Evolutionary conservation across 2,113 vertebrate species (phyloP).

Genomic region (Mugil cephalus): DNA sequence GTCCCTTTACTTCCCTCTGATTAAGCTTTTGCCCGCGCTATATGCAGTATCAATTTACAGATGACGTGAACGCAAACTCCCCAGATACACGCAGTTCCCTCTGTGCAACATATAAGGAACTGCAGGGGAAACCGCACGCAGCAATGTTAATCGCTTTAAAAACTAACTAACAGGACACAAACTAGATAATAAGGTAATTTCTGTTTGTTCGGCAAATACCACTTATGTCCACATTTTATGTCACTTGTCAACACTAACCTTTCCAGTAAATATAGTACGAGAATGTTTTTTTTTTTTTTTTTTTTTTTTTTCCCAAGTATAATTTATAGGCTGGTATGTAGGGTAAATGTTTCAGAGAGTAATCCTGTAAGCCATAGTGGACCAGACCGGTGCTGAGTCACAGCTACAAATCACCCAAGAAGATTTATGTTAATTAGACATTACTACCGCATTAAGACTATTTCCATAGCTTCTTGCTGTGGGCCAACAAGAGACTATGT

Average conservation of each 20-base stretch:
- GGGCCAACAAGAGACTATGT: not conserved
- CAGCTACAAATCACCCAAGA: constrained; percentile 30
- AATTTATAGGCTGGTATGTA: constrained; percentile 58
- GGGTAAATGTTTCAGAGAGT: constrained; percentile 46
- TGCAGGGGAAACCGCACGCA: not conserved
- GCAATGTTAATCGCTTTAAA: not conserved
- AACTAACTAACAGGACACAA: constrained; percentile 12
- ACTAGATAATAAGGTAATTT: constrained; percentile 16
- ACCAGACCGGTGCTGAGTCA: constrained; percentile 33
- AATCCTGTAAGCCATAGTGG: constrained; percentile 56
- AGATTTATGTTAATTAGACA: constrained; percentile 43
- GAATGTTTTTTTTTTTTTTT: not conserved
- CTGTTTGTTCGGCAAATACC: constrained; percentile 1
- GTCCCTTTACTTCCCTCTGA: constrained; percentile 14
- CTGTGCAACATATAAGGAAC: constrained; percentile 6
- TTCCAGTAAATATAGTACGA: no score
- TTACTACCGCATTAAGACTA: not conserved
- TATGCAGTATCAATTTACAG: not conserved
- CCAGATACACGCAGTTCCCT: not conserved
- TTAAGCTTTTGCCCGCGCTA: constrained; percentile 10
- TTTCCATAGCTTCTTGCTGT: no score
- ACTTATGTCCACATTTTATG: no score
- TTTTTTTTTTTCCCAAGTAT: no score
- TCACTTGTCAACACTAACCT: not conserved
- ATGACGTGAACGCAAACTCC: not conserved